A percentile compares a stretch with the other conserved stretches of the same genome.
Evolutionary conservation across 2,797 vertebrate genomes (phyloP).

Genomic region (Dicrostonyx torquatus): DNA sequence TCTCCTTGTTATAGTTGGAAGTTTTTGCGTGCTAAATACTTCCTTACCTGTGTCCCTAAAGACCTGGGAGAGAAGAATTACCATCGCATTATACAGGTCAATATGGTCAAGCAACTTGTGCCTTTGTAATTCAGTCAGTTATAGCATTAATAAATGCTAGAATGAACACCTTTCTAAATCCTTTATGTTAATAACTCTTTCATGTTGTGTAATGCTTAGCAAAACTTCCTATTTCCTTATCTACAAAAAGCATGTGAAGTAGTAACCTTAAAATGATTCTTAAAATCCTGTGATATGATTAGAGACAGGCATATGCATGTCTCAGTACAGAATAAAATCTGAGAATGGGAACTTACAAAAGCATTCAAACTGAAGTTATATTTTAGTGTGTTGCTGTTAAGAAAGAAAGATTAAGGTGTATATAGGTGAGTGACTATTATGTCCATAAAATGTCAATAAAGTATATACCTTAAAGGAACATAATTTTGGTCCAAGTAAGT

Average conservation of each 20-base stretch:
- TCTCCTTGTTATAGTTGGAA: neutral
- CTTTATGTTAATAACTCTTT: neutral
- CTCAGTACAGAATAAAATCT: neutral
- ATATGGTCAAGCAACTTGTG: neutral
- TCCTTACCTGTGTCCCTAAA: neutral
- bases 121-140: neutral
- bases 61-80: neutral
- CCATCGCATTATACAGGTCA: too few relatives aligned
- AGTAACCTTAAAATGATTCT: neutral
- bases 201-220: neutral
- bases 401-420: neutral
- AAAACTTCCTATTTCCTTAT: neutral
- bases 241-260: neutral
- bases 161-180: neutral
- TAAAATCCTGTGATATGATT: neutral
- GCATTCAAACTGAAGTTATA: neutral
- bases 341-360: neutral
- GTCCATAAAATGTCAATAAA: neutral
- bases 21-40: neutral
- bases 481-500: neutral
- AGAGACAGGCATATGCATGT: neutral
- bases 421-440: neutral
- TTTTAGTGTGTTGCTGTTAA: neutral
- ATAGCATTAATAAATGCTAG: rapidly evolving
- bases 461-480: neutral